phyloP scores from a whole-genome alignment of 2,113 vertebrate genomes.

The Heterotis niloticus region DNA sequence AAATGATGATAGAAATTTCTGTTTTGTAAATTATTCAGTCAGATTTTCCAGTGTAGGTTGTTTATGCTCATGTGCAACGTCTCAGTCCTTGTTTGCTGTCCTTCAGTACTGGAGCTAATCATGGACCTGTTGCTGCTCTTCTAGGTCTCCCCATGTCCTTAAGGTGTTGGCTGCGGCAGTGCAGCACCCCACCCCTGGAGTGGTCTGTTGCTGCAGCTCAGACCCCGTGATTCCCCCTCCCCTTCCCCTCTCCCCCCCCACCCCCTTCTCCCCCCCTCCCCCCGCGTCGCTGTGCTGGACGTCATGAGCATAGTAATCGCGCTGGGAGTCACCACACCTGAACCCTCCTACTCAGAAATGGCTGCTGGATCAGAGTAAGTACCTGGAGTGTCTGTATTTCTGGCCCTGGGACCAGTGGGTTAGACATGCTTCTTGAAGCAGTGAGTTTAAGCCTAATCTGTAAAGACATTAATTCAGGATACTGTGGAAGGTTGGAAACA shows the following conservation, averaged over 20 bases:
- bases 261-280: conserved; percentile 59
- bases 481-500: background rate
- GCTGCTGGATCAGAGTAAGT: conserved; percentile 99
- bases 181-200: conserved; percentile 85
- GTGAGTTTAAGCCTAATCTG: background rate
- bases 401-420: background rate
- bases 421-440: background rate
- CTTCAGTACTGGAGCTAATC: background rate
- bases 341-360: conserved; percentile 99
- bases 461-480: background rate
- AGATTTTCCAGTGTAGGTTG: background rate
- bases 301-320: conserved; percentile 97
- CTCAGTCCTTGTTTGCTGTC: background rate
- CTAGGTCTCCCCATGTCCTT: conserved; percentile 93
- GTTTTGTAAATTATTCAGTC: background rate
- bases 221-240: conserved; percentile 85
- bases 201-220: conserved; percentile 81
- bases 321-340: conserved; percentile 99
- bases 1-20: no score
- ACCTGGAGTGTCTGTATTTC: conserved; percentile 6
- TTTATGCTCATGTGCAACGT: background rate
- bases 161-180: conserved; percentile 85
- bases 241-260: conserved; percentile 56
- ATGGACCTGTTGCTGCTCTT: conserved; percentile 13
- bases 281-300: conserved; percentile 78